Conservation (phyloP, 2,113 vertebrate genomes). For the Cisticola juncidis region DNA sequence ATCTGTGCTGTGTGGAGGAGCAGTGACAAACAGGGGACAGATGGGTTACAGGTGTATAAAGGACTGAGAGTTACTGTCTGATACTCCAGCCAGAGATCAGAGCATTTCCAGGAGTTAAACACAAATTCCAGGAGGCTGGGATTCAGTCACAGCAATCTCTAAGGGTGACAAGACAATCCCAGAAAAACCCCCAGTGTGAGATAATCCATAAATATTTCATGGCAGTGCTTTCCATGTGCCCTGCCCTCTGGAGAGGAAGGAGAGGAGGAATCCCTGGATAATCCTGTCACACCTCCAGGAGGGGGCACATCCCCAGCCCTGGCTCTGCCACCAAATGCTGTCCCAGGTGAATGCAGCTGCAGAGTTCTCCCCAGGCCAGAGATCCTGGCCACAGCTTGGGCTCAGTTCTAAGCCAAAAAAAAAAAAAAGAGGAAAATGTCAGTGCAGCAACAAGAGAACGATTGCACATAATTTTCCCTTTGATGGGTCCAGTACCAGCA, state of each 20-base stretch:
- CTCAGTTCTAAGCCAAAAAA: not conserved
- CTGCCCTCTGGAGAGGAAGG: not conserved
- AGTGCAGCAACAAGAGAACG: not conserved
- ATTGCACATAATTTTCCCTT: not conserved
- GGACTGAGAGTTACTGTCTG: not conserved
- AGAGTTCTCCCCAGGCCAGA: not conserved
- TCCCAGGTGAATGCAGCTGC: not conserved
- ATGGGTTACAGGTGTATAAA: not conserved
- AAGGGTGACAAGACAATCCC: not conserved
- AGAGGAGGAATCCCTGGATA: not conserved
- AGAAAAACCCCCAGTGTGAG: not conserved
- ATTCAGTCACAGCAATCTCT: not conserved
- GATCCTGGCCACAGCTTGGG: not conserved
- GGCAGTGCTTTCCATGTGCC: not conserved
- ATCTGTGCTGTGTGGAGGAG: not conserved
- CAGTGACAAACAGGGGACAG: slow-evolving; percentile 11
- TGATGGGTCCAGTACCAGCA: not conserved
- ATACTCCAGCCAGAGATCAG: not conserved
- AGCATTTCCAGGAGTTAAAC: not conserved
- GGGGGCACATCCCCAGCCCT: not conserved
- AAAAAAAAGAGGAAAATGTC: not conserved
- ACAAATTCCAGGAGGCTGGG: not conserved
- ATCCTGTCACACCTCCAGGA: not conserved
- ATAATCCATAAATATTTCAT: not conserved
- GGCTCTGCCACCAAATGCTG: not conserved